phyloP scores from a whole-genome alignment of 2,113 vertebrate species.

The Nesospiza acunhae region DNA sequence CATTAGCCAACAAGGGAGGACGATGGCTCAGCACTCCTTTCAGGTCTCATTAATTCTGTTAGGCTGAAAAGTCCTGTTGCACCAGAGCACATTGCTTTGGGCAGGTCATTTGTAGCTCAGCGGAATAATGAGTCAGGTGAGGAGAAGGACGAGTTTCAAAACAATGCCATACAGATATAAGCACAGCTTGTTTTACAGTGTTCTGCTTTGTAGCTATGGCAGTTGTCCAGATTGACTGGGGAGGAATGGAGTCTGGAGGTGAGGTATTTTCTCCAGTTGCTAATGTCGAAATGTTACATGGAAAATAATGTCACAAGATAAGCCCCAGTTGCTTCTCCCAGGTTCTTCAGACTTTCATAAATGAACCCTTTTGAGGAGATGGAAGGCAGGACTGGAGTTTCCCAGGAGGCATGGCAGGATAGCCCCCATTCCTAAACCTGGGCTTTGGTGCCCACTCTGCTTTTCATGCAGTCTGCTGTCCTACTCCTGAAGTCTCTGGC shows the following conservation, averaged over 20 bases:
- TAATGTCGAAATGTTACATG: not conserved
- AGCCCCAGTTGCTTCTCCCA: not conserved
- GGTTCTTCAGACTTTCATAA: not conserved
- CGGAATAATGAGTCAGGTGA: not conserved
- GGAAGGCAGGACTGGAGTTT: not conserved
- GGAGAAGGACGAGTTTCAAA: not conserved
- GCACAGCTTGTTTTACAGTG: not conserved
- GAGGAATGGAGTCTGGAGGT: not conserved
- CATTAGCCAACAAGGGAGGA: not conserved
- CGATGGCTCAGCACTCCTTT: fast-evolving
- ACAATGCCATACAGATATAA: not conserved
- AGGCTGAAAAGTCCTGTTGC: not conserved
- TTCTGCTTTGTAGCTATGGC: not conserved
- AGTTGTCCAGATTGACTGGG: not conserved
- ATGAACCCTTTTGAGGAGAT: not conserved
- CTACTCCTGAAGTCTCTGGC: not conserved
- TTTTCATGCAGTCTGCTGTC: not conserved
- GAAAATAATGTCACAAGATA: not conserved
- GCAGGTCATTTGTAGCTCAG: not conserved
- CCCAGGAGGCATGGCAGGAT: not conserved
- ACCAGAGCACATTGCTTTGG: not conserved
- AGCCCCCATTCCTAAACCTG: fast-evolving
- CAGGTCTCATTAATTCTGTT: not conserved
- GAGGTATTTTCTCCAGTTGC: not conserved
- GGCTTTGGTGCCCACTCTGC: not conserved